Evolutionary conservation across 2,888 invertebrate genomes (phyloP), one percentile per base, ranked within the genome.

Genomic region (Dinocampus coccinellae): DNA sequence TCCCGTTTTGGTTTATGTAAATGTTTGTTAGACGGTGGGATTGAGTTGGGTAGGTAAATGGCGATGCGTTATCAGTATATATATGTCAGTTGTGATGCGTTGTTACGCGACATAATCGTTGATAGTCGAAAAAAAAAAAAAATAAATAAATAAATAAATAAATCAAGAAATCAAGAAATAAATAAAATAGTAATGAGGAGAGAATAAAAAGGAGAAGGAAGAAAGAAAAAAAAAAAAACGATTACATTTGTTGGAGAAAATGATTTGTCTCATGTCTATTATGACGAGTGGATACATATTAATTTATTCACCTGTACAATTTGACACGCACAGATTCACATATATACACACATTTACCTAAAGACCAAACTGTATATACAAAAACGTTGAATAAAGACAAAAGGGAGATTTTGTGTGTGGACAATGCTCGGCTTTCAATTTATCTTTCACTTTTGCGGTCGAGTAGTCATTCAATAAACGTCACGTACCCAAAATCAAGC

Each of bases 1-100:
- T 78, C 81, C 79, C 80, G 80, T 83, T 26, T 58, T 84, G 81
- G 79, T 82, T 79, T 47, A 81, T 80, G 84, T 79, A 84, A 86
- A 86, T 85, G 81, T 86, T 86, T 85, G 81, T 63, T 55, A 52
- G 52, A 68, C 47, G 60, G n/a, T n/a, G n/a, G n/a, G n/a, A n/a
- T 47, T 47, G n/a, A 16, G 47, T 47, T 47, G 16, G 47, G 16
- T 47, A 47, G 47, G 47, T 47, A 52, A 26, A 68, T 16, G 61
- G 52, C 34, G 60, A 34, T 52, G 34, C 16, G 60, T 52, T 68
- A 68, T 68, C 52, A 39, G 39, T 55, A 62, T 55, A 53, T 22
- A 34, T 13, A 22, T 20, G 33, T 39, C 20, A 58, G 29, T 11
- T n/a, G 57, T 39, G 29, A 13, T 24, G 39, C 24, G 11, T 39